Evolutionary conservation across 2,797 vertebrate genomes (phyloP).

Genomic region (Pygocentrus nattereri): DNA sequence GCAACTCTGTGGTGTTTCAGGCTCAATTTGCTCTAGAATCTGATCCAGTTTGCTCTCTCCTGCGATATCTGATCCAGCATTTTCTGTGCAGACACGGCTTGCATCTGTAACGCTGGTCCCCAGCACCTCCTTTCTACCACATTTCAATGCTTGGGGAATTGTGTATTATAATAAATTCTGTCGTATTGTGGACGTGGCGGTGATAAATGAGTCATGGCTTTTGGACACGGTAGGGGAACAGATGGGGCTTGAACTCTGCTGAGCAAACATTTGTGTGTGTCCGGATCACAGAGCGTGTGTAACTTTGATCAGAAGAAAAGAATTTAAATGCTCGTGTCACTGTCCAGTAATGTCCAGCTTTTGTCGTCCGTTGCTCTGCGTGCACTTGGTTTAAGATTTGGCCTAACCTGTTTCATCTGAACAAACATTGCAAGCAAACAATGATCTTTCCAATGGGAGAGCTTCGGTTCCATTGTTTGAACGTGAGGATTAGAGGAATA

Average conservation of each 20-base stretch:
- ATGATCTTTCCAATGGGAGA: too few relatives aligned
- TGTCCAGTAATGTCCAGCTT: too few relatives aligned
- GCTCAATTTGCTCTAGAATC: too few relatives aligned
- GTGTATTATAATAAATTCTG: background rate
- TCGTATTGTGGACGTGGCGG: background rate
- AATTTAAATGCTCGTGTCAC: background rate
- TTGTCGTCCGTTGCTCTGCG: too few relatives aligned
- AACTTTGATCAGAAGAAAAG: background rate
- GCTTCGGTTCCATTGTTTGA: too few relatives aligned
- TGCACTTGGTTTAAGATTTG: too few relatives aligned
- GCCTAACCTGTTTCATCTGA: too few relatives aligned
- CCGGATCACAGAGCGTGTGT: background rate
- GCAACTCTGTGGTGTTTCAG: too few relatives aligned
- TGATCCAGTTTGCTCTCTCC: too few relatives aligned
- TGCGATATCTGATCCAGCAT: too few relatives aligned
- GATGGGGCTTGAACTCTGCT: background rate
- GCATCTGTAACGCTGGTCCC: background rate
- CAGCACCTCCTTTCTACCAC: background rate
- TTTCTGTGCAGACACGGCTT: background rate
- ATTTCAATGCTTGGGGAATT: background rate
- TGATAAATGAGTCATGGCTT: constrained; percentile 25
- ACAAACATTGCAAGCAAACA: too few relatives aligned
- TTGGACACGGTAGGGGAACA: background rate
- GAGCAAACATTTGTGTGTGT: background rate
- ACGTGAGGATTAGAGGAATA: too few relatives aligned